phyloP scores from a whole-genome alignment of 1,140 invertebrate genomes.

The Brachionus plicatilis region DNA sequence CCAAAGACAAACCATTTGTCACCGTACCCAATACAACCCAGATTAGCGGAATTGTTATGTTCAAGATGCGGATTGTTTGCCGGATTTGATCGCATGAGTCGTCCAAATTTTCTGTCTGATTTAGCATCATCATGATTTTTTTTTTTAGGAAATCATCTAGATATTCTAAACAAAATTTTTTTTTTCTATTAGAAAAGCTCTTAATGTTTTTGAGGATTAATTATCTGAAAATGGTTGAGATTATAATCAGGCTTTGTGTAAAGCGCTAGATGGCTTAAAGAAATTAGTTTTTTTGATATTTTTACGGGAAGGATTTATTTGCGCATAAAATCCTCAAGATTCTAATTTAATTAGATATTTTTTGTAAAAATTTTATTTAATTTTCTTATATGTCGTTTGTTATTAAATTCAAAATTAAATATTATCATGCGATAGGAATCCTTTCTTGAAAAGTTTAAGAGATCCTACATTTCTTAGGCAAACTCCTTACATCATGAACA shows the following conservation, averaged over 20 bases:
- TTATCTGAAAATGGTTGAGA: neutral
- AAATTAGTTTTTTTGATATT: neutral
- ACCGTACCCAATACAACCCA: constrained; percentile 24
- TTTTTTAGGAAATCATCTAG: neutral
- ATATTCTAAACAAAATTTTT: neutral
- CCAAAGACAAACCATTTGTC: neutral
- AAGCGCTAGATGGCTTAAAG: neutral
- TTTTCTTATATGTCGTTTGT: neutral
- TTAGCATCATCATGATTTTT: neutral
- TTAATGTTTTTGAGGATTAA: neutral
- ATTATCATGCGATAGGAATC: neutral
- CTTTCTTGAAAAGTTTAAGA: neutral
- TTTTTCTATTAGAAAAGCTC: neutral
- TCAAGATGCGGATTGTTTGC: neutral
- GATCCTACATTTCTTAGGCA: no score
- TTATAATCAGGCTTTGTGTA: neutral
- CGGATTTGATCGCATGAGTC: neutral
- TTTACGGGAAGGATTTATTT: neutral
- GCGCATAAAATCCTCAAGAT: neutral
- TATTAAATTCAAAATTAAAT: neutral
- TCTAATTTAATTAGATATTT: neutral
- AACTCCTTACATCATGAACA: no score
- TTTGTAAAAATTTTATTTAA: neutral
- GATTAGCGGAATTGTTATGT: constrained; percentile 32
- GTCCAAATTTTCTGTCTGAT: neutral